Evolutionary conservation across 2,113 vertebrate genomes (phyloP).

Genomic region (Otocyon megalotis): DNA sequence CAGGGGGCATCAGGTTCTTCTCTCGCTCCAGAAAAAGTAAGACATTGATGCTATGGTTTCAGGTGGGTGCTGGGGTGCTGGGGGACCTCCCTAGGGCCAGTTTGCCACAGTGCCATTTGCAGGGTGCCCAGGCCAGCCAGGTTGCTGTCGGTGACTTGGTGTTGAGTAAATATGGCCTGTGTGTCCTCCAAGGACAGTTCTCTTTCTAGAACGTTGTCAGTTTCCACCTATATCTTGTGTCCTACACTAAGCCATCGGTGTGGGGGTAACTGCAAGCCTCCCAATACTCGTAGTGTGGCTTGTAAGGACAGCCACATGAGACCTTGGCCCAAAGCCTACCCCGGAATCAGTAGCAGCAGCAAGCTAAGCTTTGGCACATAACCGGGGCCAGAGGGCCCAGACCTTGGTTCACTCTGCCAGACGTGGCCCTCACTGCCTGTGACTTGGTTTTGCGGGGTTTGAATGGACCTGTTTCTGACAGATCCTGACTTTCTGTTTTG

Average conservation of each 20-base stretch:
- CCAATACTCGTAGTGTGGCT: accelerated
- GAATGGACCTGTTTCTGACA: not conserved
- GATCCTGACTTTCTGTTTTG: not conserved
- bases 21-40: conserved; percentile 95
- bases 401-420: accelerated
- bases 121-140: not conserved
- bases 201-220: accelerated
- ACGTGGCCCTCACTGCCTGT: accelerated
- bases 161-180: accelerated
- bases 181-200: not conserved
- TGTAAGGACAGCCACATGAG: not conserved
- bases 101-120: accelerated
- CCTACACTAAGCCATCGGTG: accelerated
- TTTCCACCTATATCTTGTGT: not conserved
- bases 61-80: conserved; percentile 74
- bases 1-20: conserved; percentile 94
- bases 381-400: accelerated
- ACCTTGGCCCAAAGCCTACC: not conserved
- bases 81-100: not conserved
- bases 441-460: not conserved
- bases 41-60: conserved; percentile 84
- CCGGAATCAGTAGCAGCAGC: not conserved
- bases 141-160: not conserved
- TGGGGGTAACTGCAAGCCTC: accelerated
- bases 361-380: not conserved